Percentiles rank a stretch among this genome's conserved stretches.
These are phyloP conservation scores for Zaprionus bogoriensis DNA, from an alignment of 2,888 invertebrate species.

Conservation along the genomic window DNA sequence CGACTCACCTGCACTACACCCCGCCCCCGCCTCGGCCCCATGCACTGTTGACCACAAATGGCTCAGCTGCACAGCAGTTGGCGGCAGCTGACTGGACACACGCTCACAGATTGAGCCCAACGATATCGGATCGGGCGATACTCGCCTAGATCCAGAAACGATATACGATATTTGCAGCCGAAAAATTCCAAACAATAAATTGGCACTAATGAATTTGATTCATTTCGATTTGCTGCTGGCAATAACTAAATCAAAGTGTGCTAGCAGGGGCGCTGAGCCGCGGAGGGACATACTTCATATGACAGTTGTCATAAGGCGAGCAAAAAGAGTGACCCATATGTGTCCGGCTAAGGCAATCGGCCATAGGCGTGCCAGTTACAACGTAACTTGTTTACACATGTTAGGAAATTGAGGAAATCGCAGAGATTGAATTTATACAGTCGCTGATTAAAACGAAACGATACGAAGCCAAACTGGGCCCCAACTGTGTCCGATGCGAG, in stretches of 20 bases:
- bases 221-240: conserved; percentile 68
- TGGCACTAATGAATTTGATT: conserved; percentile 74
- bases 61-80: conserved; percentile 41
- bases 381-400: conserved; percentile 3
- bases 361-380: conserved; percentile 30
- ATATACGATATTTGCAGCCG: conserved; percentile 41
- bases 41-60: neutral
- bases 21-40: neutral
- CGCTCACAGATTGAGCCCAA: conserved; percentile 15
- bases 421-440: neutral
- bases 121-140: conserved; percentile 3
- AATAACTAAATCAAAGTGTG: conserved; percentile 62
- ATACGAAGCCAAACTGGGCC: neutral
- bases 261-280: neutral
- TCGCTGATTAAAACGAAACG: neutral
- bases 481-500: neutral
- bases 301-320: conserved; percentile 53
- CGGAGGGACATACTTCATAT: neutral
- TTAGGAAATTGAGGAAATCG: neutral
- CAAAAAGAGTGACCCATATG: conserved; percentile 47
- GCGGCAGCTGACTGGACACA: conserved; percentile 26
- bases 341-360: conserved; percentile 26
- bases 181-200: conserved; percentile 62
- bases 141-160: conserved; percentile 17
- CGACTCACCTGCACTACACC: neutral